Base-by-base conservation (phyloP, 2,888 invertebrate species). In the Gasteruption jaculator region DNA sequence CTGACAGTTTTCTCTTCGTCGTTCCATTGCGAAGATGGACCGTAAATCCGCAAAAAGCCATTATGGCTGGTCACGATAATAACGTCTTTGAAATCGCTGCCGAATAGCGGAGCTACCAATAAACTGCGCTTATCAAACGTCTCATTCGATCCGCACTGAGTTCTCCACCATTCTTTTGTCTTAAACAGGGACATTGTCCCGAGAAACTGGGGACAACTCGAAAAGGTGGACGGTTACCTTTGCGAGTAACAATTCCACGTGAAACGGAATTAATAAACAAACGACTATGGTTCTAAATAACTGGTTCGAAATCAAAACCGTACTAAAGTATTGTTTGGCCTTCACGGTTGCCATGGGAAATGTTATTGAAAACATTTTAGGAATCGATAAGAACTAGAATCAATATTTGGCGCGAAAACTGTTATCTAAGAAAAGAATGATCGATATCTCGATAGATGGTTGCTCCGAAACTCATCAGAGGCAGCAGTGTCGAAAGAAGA, bases 121-220 rank as follows among this genome's bases (percentile, higher is more conserved):
- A 71, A 43, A 41, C 64, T 60, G 21, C 56, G 62, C 8, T 56
- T 45, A 51, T 85, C 82, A 71, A 82, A 83, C 51, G 73, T 72
- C 64, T 82, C 83, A 27, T 77, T 74, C 34, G 74, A 76, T 12
- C 81, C 83, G 58, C 83, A 85, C 36, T 79, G 76, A 10, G 85
- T 83, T 12, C 83, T 78, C 93, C 95, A 96, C 83, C 91, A 90
- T 58, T 86, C 86, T 61, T 89, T 82, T 7, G 86, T 81, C 76
- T 91, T 92, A 66, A 96, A 96, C 57, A 96, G 74, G 3, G 95
- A 95, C 96, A 96, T 96, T 36, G 15, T 50, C 39, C 33, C 24
- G 15, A 11, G 8, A 24, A 40, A 12, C 27, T 11, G 27, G n/a
- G n/a, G n/a, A n/a, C n/a, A n/a, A n/a, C n/a, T n/a, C n/a, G n/a